Conservation (phyloP, 2,888 invertebrate species). For the Drosophila tripunctata region DNA sequence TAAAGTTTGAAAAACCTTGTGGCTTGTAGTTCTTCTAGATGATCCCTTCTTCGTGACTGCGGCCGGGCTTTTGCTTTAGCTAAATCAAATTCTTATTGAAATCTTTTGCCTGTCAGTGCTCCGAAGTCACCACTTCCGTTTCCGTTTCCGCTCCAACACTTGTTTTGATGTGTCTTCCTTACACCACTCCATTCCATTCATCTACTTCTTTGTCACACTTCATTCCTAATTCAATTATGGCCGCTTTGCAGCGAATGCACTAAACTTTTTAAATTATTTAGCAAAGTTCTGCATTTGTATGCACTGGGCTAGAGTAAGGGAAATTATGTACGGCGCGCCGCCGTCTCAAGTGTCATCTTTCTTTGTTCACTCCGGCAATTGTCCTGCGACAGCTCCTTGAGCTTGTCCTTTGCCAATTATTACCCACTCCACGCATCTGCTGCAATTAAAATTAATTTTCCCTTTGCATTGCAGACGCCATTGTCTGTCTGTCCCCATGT, state of each 20-base stretch:
- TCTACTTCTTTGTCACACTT: not conserved
- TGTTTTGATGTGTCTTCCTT: constrained; percentile 55
- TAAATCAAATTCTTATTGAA: constrained; percentile 76
- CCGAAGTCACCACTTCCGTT: constrained; percentile 54
- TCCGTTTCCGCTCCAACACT: constrained; percentile 79
- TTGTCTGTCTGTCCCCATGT: constrained; percentile 36
- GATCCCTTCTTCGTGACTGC: constrained; percentile 45
- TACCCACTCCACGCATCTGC: constrained; percentile 49
- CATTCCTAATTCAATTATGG: constrained; percentile 58
- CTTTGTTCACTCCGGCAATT: constrained; percentile 50
- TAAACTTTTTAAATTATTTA: constrained; percentile 73
- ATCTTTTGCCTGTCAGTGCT: constrained; percentile 43
- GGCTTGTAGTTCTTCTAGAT: constrained; percentile 34
- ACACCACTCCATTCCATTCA: not conserved
- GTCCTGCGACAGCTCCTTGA: constrained; percentile 32
- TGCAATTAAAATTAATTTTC: constrained; percentile 69
- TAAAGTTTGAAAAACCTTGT: constrained; percentile 81
- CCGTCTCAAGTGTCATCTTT: constrained; percentile 75
- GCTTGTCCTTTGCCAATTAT: constrained; percentile 66
- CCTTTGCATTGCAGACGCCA: constrained; percentile 45
- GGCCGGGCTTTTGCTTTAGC: constrained; percentile 57
- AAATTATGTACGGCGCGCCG: constrained; percentile 55
- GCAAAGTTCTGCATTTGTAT: constrained; percentile 46
- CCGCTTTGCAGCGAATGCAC: constrained; percentile 52
- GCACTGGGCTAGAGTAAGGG: not conserved